Evolutionary conservation across 2,797 vertebrate species (phyloP), one percentile per base, ranked within the genome.

Genomic region (Psittacula derbiana): DNA sequence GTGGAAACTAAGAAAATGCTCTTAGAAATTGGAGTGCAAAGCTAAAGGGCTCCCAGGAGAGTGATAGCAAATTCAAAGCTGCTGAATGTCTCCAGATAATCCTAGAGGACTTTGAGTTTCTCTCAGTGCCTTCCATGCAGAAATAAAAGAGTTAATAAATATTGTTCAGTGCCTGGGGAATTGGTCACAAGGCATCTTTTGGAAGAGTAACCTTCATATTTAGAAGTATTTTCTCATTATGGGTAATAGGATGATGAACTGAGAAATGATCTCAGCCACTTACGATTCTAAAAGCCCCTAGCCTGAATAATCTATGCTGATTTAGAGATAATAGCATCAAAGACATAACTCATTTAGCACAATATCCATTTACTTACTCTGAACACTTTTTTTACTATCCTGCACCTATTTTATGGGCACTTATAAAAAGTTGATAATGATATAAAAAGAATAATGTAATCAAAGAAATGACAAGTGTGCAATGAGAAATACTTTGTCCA

Each of bases 211-310:
- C 97, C 94, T 95, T 98, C 96, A 83, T 93, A 96, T 97, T 98
- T 97, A 96, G 95, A 97, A 97, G 91, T 98, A 97, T 97, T 98
- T 98, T 98, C 95, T 98, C 96, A 97, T 98, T 98, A 98, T 4
- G 73, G 94, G 88, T 98, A 98, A 98, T 98, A 95, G 96, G 94
- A 97, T 98, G 98, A 98, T 98, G 97, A 97, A 97, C 92, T 97
- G 96, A 98, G 96, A 97, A 98, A 98, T 96, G 94, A 97, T 98
- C 95, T 97, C 95, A 96, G 93, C 88, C 95, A 96, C 96, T 98
- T 97, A 96, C 7, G 80, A 96, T 93, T 95, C 97, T 97, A 93
- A 98, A 98, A 98, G 96, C 96, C 96, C 95, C 95, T 87, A 91
- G 91, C 95, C 89, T 91, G 95, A 97, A 97, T 97, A 97, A 98